Base-by-base conservation (phyloP, 2,888 invertebrate species). In the Xestia sexstrigata region DNA sequence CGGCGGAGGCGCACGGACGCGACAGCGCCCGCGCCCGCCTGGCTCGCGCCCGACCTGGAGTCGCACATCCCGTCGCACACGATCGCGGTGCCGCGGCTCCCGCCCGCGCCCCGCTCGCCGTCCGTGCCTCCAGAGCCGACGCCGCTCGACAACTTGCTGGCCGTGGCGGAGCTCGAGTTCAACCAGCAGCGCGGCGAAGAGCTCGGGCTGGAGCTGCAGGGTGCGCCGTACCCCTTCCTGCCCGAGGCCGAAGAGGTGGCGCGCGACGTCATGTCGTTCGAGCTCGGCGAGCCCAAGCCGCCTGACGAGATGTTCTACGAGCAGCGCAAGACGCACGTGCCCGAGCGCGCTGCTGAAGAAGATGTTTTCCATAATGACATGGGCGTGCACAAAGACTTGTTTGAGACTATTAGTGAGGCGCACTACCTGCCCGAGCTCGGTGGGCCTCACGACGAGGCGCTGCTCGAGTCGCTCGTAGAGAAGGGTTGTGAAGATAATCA, bases 91-190 rank as follows among this genome's bases (percentile, higher is more conserved):
- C 95, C 97, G 83, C 96, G 94, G 73, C 90, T 87, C 81, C 84
- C 87, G 68, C 95, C 91, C 66, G 84, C 89, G 88, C 90, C 92
- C 83, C 78, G 86, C 84, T 81, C 86, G 83, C 86, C 87, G 69
- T 94, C 91, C 66, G 82, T 88, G 87, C 91, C 92, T 66, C 90
- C 93, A 83, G 95, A 95, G 89, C 95, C 96, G 74, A 97, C 97
- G 90, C 97, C 97, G 89, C 96, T 97, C 88, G 97, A 97, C 92
- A 97, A 97, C 93, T 94, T 97, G 89, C 96, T 97, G 79, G 97
- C 97, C 74, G 97, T 97, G 79, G 97, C 97, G 81, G 97, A 97
- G 93, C 95, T 97, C 73, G 97, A 97, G 93, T 97, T 97, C 90
- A 97, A 97, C 92, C 97, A 97, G 93, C 97, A 97, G 91, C 94